Conservation (phyloP, 2,797 vertebrate genomes). For the Intellagama lesueurii region DNA sequence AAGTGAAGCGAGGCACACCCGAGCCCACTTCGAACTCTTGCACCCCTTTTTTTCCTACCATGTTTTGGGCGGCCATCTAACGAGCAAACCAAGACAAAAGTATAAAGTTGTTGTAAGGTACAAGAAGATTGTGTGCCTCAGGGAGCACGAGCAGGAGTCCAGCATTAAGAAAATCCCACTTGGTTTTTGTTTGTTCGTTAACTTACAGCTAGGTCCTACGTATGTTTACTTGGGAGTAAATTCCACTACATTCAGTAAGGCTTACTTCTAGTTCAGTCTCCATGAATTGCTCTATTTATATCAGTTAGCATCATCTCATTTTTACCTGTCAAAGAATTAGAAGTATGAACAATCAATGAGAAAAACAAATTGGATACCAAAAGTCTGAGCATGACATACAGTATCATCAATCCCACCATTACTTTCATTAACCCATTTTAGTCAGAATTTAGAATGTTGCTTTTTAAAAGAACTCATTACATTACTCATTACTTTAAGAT, state of each 20-base stretch:
- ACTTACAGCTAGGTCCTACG: background rate
- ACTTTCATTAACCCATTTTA: background rate
- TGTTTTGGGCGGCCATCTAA: background rate
- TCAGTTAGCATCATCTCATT: background rate
- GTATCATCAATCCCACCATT: background rate
- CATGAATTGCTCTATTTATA: background rate
- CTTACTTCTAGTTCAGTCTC: background rate
- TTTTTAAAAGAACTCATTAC: no score
- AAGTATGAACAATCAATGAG: background rate
- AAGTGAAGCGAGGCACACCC: conserved; percentile 62
- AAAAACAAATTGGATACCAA: background rate
- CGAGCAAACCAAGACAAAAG: background rate
- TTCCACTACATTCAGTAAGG: background rate
- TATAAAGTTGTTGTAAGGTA: background rate
- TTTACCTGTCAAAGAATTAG: background rate
- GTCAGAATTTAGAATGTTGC: no score
- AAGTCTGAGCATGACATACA: background rate
- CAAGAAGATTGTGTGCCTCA: background rate
- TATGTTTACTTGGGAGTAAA: background rate
- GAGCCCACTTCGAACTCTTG: background rate
- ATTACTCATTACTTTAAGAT: no score
- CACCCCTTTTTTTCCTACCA: background rate
- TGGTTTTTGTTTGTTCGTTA: background rate
- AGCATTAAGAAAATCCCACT: background rate
- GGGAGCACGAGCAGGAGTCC: background rate